Percentiles rank a stretch among this genome's conserved stretches.
Evolutionary conservation across 2,888 invertebrate species (phyloP).

Genomic region (Parnassius smintheus): DNA sequence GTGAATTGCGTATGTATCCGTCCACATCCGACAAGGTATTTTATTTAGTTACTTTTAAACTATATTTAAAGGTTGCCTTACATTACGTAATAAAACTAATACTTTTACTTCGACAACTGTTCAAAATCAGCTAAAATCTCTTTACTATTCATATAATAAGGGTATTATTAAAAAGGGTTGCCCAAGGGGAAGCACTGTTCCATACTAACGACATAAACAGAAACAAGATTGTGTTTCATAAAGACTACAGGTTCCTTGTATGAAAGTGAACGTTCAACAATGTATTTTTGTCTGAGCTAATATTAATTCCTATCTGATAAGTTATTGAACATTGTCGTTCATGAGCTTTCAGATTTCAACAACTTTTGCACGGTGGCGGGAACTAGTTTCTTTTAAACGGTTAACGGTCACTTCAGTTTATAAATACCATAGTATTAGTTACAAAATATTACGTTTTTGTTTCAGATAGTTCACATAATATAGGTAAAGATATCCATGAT

Average conservation of each 20-base stretch:
- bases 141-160: no score
- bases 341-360: no score
- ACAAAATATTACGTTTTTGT: constrained; percentile 4
- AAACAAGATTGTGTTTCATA: no score
- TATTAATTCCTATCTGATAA: no score
- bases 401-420: constrained; percentile 24
- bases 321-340: no score
- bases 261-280: no score
- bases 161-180: no score
- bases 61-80: constrained; percentile 68
- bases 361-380: constrained; percentile 53
- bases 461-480: neutral
- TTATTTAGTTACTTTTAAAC: constrained; percentile 31
- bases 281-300: no score
- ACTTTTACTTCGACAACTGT: neutral
- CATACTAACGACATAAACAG: no score
- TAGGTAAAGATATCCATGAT: neutral
- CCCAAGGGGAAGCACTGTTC: no score
- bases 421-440: constrained; percentile 3
- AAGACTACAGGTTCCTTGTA: no score
- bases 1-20: constrained; percentile 47
- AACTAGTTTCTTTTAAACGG: constrained; percentile 31
- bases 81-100: constrained; percentile 62
- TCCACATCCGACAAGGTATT: constrained; percentile 40
- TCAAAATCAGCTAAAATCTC: no score